Conservation (phyloP, 1,140 invertebrate species). For the Calosoma granatense region DNA sequence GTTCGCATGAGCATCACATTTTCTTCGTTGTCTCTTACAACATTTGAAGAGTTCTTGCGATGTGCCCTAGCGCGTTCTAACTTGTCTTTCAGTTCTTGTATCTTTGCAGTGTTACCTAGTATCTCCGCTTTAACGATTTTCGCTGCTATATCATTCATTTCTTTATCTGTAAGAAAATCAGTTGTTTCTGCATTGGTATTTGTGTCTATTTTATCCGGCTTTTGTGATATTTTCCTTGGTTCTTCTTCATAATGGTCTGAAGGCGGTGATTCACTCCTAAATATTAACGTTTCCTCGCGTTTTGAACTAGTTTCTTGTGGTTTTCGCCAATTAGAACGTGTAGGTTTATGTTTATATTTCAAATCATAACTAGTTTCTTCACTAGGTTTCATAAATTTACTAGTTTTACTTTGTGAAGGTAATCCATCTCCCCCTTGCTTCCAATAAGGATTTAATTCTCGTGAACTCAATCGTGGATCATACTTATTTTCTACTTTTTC, state of each 20-base stretch:
- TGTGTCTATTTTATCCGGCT: conserved; percentile 15
- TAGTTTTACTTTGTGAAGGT: conserved; percentile 39
- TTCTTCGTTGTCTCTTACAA: conserved; percentile 35
- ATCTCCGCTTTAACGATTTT: conserved; percentile 87
- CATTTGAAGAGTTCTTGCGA: conserved; percentile 37
- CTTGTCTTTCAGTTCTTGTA: conserved; percentile 60
- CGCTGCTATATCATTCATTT: conserved; percentile 80
- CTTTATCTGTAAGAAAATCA: conserved; percentile 54
- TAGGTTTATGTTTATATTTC: background rate
- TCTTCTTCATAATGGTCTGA: background rate
- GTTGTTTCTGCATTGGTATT: conserved; percentile 14
- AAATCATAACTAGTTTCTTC: conserved; percentile 16
- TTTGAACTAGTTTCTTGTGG: background rate
- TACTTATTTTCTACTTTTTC: conserved; percentile 46
- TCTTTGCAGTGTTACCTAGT: conserved; percentile 64
- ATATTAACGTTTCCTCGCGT: background rate
- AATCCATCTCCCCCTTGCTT: conserved; percentile 77
- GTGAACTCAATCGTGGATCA: conserved; percentile 57
- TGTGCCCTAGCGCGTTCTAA: conserved; percentile 56
- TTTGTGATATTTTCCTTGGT: background rate
- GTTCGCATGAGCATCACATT: conserved; percentile 62
- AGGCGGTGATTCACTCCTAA: background rate
- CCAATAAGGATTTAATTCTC: conserved; percentile 90
- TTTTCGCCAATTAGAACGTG: background rate
- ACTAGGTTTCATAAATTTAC: conserved; percentile 41